These are phyloP conservation scores for Jaculus jaculus DNA, from an alignment of 2,113 vertebrate species.

Conservation along the genomic window DNA sequence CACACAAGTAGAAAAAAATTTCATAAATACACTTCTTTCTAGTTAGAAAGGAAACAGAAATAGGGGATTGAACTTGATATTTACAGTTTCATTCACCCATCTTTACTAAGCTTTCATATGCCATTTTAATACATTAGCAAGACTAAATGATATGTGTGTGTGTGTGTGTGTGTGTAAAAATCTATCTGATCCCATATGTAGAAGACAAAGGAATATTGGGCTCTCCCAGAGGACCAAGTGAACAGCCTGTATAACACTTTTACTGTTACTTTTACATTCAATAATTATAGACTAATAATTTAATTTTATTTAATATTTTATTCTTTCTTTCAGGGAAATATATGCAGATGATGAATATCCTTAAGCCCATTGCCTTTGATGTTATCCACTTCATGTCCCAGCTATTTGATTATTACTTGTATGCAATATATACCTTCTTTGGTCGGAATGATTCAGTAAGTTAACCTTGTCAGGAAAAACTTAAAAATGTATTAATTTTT, in stretches of 20 bases:
- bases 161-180: not conserved
- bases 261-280: not conserved
- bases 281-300: not conserved
- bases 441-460: conserved; percentile 97
- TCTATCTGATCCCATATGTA: not conserved
- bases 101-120: not conserved
- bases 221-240: conserved; percentile 1
- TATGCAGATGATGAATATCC: conserved; percentile 99
- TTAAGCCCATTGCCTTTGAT: conserved; percentile 98
- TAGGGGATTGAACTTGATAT: not conserved
- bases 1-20: not conserved
- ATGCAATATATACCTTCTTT: conserved; percentile 97
- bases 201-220: conserved; percentile 41
- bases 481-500: conserved; percentile 33
- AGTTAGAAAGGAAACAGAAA: conserved; percentile 28
- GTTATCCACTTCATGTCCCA: conserved; percentile 99
- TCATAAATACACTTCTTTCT: conserved; percentile 13
- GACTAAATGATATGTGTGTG: not conserved
- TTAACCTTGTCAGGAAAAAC: conserved; percentile 47
- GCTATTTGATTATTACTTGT: conserved; percentile 99
- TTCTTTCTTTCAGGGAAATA: conserved; percentile 91
- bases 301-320: conserved; percentile 19
- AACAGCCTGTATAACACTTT: conserved; percentile 48
- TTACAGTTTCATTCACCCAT: not conserved
- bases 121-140: not conserved